Percentiles rank a stretch among this genome's conserved stretches.
These are phyloP conservation scores for Piezodorus guildinii DNA, from an alignment of 1,140 invertebrate genomes.

Conservation along the genomic window DNA sequence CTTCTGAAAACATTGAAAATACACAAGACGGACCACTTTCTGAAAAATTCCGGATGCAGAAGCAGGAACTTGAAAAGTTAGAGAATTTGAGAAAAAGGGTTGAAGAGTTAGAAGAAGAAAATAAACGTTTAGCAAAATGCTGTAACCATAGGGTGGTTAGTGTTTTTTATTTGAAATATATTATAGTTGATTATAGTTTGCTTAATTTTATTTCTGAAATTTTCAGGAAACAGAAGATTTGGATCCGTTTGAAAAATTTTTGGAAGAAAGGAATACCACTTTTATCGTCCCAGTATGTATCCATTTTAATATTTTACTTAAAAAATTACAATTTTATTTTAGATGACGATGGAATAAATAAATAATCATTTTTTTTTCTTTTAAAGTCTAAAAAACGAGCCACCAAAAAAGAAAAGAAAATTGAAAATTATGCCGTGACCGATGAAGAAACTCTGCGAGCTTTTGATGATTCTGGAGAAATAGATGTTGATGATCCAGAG, in stretches of 20 bases:
- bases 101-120: slow-evolving; percentile 13
- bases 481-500: not conserved
- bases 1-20: not conserved
- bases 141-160: too few species aligned
- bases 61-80: not conserved
- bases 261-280: not conserved
- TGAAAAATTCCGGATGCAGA: not conserved
- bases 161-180: too few species aligned
- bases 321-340: too few species aligned
- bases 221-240: too few species aligned
- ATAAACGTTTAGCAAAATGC: not conserved
- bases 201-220: too few species aligned
- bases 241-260: slow-evolving; percentile 8
- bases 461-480: not conserved
- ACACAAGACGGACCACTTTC: not conserved
- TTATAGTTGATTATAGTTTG: too few species aligned
- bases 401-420: not conserved
- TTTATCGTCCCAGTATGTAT: not conserved
- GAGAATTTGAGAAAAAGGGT: not conserved
- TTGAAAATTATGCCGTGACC: not conserved
- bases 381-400: not conserved
- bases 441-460: not conserved
- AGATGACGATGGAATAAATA: not conserved
- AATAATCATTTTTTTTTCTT: not conserved
- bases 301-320: too few species aligned